Evolutionary conservation across 2,797 vertebrate genomes (phyloP), one percentile per base, ranked within the genome.

Genomic region (Gadopsis bispinosus): DNA sequence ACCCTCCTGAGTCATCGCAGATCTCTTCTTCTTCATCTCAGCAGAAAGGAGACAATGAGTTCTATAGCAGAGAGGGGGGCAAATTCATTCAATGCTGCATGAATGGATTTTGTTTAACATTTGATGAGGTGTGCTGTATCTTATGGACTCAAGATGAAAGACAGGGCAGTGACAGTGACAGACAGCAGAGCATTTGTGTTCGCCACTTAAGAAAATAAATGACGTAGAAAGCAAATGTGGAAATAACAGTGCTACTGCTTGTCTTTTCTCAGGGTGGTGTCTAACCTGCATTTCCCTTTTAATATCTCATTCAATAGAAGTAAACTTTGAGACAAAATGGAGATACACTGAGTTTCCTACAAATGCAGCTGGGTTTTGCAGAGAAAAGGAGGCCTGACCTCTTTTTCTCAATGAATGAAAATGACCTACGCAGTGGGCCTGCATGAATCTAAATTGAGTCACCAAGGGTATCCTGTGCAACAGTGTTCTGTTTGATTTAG

Each of bases 371-470:
- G 68, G 55, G n/a, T 79, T 80, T 85, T 43, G 41, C 65, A 58
- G 41, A 80, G 68, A 87, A 75, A 83, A 84, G 48, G 68, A 78
- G 73, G 41, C n/a, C 67, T 88, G 91, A 91, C 88, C 87, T 91
- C 82, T 83, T 92, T 91, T 86, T 86, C 73, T 80, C 73, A 90
- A 88, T 90, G 85, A 91, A 92, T 88, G 80, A 83, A 91, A 89
- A 87, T 88, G 84, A 89, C 88, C 89, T 79, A 88, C 68, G 68
- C 78, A 76, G 85, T 80, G 74, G 89, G 80, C 65, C 81, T 77
- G 85, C 67, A 50, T 70, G 70, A 85, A 87, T 90, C 84, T 84
- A 86, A 91, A 90, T 83, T 56, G 77, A 87, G 85, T 89, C 86
- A 76, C 86, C 66, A 35, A 84, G 87, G 85, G 78, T 83, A 80